phyloP scores from a whole-genome alignment of 2,113 vertebrate genomes.

The Tenebrosternarchus preto region DNA sequence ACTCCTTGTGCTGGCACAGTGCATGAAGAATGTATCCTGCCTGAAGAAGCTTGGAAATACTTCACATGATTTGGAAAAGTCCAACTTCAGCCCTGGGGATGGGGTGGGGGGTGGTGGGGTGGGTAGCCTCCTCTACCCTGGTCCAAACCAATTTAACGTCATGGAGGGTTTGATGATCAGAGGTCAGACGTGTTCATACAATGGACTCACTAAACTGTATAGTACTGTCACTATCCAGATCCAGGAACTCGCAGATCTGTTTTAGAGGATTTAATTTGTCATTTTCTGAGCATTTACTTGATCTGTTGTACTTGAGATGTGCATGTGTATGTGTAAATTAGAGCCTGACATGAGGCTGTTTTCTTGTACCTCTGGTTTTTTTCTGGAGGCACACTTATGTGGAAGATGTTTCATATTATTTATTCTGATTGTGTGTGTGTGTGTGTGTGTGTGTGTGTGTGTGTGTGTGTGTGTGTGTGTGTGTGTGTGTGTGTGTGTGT shows the following conservation, averaged over 20 bases:
- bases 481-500: too few relatives aligned
- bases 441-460: too few relatives aligned
- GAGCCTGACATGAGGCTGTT: not conserved
- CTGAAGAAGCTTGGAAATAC: too few relatives aligned
- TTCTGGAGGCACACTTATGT: not conserved
- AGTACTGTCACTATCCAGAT: not conserved
- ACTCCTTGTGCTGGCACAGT: constrained; percentile 32
- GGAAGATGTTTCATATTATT: not conserved
- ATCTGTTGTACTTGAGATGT: constrained; percentile 15
- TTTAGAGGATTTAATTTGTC: not conserved
- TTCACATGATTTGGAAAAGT: not conserved
- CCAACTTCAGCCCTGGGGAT: not conserved
- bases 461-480: too few relatives aligned
- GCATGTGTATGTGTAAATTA: constrained; percentile 9
- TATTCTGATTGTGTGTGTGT: too few relatives aligned
- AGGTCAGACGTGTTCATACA: not conserved
- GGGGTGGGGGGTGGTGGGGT: not conserved
- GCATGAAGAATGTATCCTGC: not conserved
- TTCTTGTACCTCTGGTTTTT: not conserved
- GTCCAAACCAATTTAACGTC: too few relatives aligned
- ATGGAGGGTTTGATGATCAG: too few relatives aligned
- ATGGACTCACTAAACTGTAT: too few relatives aligned
- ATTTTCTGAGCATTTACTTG: not conserved
- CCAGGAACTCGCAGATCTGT: not conserved
- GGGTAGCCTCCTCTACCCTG: too few relatives aligned